Percentiles rank a stretch among this genome's conserved stretches.
Conservation (phyloP, 64 coral and sea anemone species). For the Dendronephthya gigantea region DNA sequence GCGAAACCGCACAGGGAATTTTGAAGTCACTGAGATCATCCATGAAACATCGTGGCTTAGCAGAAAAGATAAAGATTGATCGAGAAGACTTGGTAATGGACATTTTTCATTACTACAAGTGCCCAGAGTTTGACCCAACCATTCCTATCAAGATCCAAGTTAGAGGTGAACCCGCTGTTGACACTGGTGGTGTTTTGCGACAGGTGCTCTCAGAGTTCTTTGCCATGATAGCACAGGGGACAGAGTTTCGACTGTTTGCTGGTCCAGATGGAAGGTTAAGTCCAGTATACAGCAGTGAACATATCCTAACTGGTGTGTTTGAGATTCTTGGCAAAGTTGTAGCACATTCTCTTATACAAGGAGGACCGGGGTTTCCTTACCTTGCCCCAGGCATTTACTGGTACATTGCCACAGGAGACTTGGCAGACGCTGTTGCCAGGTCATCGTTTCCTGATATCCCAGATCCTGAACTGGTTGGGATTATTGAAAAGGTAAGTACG, state of each 20-base stretch:
- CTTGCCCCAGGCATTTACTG: slow-evolving; percentile 43
- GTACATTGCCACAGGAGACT: slow-evolving; percentile 52
- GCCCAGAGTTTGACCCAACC: slow-evolving; percentile 39
- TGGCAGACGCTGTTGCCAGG: not conserved
- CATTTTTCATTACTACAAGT: slow-evolving; percentile 47
- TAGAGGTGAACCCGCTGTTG: slow-evolving; percentile 40
- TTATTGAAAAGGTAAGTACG: slow-evolving; percentile 21
- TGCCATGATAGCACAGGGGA: not conserved
- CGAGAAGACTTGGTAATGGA: slow-evolving; percentile 53
- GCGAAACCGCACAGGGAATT: not conserved
- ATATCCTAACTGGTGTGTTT: slow-evolving; percentile 42
- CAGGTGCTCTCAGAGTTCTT: slow-evolving; percentile 49
- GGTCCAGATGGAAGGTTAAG: slow-evolving; percentile 40
- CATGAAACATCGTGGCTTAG: not conserved
- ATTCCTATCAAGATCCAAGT: slow-evolving; percentile 30
- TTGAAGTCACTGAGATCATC: not conserved
- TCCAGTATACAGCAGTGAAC: slow-evolving; percentile 47
- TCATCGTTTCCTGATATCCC: not conserved
- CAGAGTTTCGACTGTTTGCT: slow-evolving; percentile 45
- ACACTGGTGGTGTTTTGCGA: slow-evolving; percentile 40
- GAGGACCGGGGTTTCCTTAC: slow-evolving; percentile 47
- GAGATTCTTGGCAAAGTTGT: slow-evolving; percentile 49
- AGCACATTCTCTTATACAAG: slow-evolving; percentile 45
- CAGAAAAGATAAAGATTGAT: slow-evolving; percentile 40
- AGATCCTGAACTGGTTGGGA: not conserved